Evolutionary conservation across 2,797 vertebrate species (phyloP).

Genomic region (Helicolenus hilgendorfi): DNA sequence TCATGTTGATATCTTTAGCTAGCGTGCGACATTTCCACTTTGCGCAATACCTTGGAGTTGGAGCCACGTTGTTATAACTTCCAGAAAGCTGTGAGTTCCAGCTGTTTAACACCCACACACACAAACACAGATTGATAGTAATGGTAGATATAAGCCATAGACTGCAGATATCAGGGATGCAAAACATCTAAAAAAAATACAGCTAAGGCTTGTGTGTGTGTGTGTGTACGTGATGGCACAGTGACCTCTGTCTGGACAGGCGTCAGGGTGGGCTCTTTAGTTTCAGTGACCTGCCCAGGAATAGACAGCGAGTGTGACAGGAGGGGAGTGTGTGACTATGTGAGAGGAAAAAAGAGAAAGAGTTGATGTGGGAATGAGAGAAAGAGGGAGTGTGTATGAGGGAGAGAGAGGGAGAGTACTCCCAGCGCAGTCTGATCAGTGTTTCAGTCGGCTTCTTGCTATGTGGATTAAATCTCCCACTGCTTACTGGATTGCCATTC

Average conservation of each 20-base stretch:
- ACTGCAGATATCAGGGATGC: not conserved
- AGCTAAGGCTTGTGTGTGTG: constrained; percentile 5
- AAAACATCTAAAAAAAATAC: not conserved
- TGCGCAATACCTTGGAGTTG: constrained; percentile 39
- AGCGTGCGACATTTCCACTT: constrained; percentile 16
- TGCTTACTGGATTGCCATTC: constrained; percentile 12
- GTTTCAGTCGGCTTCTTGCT: constrained; percentile 50
- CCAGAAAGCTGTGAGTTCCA: constrained; percentile 37
- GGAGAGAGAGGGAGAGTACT: constrained; percentile 60
- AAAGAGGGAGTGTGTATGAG: constrained; percentile 66
- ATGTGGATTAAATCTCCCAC: constrained; percentile 51
- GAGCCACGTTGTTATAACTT: constrained; percentile 41
- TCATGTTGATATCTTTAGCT: not conserved
- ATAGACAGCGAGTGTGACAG: constrained; percentile 79
- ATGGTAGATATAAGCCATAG: not conserved
- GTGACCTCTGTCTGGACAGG: constrained; percentile 71
- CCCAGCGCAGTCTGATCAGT: constrained; percentile 75
- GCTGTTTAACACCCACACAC: constrained; percentile 34
- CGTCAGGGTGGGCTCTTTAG: constrained; percentile 86
- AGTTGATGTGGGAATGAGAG: constrained; percentile 67
- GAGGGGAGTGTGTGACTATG: constrained; percentile 50
- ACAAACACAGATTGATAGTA: not conserved
- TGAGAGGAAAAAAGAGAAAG: constrained; percentile 36
- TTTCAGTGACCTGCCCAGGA: constrained; percentile 86
- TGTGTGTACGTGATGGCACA: constrained; percentile 31